Evolutionary conservation across 2,797 vertebrate species (phyloP), one percentile per base, ranked within the genome.

Genomic region (Neopelma chrysocephalum): DNA sequence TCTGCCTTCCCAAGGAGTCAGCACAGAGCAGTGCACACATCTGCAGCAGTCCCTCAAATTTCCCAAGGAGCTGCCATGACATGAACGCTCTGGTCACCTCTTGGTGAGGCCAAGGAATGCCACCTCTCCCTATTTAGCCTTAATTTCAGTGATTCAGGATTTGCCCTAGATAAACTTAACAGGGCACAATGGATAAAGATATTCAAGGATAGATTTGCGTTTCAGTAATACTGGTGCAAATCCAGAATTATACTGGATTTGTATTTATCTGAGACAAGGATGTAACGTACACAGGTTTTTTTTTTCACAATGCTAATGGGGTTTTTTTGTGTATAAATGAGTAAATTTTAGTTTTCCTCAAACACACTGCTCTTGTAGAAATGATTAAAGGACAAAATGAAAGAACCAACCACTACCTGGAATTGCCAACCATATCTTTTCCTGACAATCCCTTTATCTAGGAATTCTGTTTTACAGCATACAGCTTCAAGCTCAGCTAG

Each of bases 231-330:
- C 42, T 65, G 45, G 65, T 71, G 76, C 79, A 95, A 96, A 96
- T 93, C 87, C 90, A 93, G 92, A 94, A 92, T 96, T 93, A 89
- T 73, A 68, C 64, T 76, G 93, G 87, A 89, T 94, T 97, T 92
- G 32, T 68, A 45, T 88, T 94, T 89, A 77, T 77, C 77, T 64
- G 75, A 88, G 73, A 66, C 32, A 53, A 64, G 66, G 53, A 76
- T n/a, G 78, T 79, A 89, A 89, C 3, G 2, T 48, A 86, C 76
- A 47, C 73, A 65, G 80, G n/a, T 11, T 17, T 11, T 0, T 3
- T 58, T 70, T 92, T 92, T 56, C 51, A 73, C 62, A 69, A 18
- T 10, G 16, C 60, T 65, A 13, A 14, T 71, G 58, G 17, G 79
- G 43, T 8, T 81, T 69, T 61, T 79, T 27, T 40, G 70, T 47